These are phyloP conservation scores for Amblyopsis rosae DNA, from an alignment of 2,113 vertebrate genomes.

Conservation along the genomic window DNA sequence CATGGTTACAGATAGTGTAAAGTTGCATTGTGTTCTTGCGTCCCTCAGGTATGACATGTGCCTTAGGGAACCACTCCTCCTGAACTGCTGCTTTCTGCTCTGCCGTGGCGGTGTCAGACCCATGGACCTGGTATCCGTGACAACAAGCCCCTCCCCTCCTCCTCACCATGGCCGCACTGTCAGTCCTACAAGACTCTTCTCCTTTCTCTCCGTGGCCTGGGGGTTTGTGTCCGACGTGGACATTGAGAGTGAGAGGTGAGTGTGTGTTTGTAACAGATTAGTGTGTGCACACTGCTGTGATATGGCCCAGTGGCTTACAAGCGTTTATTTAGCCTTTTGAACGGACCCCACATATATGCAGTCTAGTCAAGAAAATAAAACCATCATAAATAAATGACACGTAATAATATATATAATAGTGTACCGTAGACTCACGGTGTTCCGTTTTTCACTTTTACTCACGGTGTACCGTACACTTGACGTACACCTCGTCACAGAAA, in stretches of 20 bases:
- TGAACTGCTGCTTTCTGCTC: constrained; percentile 88
- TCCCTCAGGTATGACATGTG: constrained; percentile 83
- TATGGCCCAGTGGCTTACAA: background rate
- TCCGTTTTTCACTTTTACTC: too few relatives aligned
- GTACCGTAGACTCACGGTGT: too few relatives aligned
- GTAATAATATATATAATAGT: too few relatives aligned
- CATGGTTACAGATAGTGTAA: background rate
- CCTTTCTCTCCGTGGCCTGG: constrained; percentile 91
- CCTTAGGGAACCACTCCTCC: constrained; percentile 85
- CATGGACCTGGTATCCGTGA: constrained; percentile 89
- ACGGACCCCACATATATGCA: too few relatives aligned
- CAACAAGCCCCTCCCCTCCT: constrained; percentile 75
- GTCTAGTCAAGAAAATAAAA: too few relatives aligned
- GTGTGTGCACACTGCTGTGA: background rate
- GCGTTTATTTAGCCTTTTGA: too few relatives aligned
- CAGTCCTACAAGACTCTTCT: constrained; percentile 78
- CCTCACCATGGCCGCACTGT: constrained; percentile 59
- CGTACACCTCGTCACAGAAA: too few relatives aligned
- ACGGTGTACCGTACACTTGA: too few relatives aligned
- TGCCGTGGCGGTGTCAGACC: constrained; percentile 82
- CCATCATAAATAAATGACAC: too few relatives aligned
- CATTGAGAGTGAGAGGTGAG: constrained; percentile 86
- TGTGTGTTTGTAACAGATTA: too few relatives aligned
- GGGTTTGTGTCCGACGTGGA: constrained; percentile 93
- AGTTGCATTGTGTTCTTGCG: constrained; percentile 2